Percentiles rank a stretch among this genome's conserved stretches.
phyloP scores from a whole-genome alignment of 2,113 vertebrate species.

The Falco punctatus region DNA sequence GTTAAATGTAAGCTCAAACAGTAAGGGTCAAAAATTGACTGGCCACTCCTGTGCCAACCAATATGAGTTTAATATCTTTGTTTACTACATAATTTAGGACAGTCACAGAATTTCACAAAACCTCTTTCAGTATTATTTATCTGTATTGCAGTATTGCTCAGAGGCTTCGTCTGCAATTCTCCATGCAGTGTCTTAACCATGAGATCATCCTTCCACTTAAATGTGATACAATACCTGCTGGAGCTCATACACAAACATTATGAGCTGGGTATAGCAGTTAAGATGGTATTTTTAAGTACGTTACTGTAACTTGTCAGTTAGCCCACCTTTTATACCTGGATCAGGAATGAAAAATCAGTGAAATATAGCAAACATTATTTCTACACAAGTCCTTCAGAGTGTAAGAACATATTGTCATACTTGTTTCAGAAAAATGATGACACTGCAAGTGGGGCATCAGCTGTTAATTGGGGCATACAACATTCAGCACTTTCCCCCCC shows the following conservation, averaged over 20 bases:
- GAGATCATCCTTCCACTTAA: background rate
- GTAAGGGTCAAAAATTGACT: background rate
- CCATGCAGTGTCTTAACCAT: background rate
- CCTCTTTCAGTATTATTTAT: background rate
- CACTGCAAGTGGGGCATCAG: background rate
- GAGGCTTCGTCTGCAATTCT: constrained; percentile 29
- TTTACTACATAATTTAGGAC: background rate
- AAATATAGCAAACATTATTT: background rate
- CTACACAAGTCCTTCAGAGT: background rate
- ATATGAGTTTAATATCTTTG: background rate
- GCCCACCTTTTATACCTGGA: background rate
- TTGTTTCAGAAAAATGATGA: background rate
- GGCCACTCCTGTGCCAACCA: background rate
- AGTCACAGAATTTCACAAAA: background rate
- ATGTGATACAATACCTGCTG: background rate
- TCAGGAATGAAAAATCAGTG: background rate
- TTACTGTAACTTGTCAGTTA: background rate
- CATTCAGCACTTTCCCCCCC: background rate
- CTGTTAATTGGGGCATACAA: background rate
- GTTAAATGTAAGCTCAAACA: background rate
- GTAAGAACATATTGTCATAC: background rate
- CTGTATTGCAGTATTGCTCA: constrained; percentile 2
- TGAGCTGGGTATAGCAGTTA: background rate
- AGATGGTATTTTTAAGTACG: background rate
- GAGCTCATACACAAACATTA: background rate